Evolutionary conservation across 2,797 vertebrate species (phyloP), one percentile per base, ranked within the genome.

Genomic region (Danio albolineatus): DNA sequence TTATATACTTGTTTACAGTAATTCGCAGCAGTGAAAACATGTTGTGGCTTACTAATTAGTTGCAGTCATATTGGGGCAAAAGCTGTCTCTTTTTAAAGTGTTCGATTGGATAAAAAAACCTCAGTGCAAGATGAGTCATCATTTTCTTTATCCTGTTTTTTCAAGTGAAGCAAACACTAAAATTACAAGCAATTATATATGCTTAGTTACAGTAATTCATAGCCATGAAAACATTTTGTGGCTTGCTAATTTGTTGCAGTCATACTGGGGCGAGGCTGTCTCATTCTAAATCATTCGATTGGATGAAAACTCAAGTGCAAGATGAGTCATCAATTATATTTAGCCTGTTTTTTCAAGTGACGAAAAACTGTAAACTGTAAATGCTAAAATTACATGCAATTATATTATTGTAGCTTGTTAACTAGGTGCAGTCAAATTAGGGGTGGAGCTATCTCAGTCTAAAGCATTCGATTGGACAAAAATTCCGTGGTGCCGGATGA

Each of bases 401-500:
- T n/a, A n/a, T n/a, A n/a, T n/a, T n/a, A n/a, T n/a, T n/a, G 21
- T 10, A 9, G 12, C 19, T 28, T 36, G 64, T 17, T 10, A 10
- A 48, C 66, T 48, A 14, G 19, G 67, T 36, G 8, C 21, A 10
- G 14, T 67, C 49, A 5, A 36, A 36, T 6, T 36, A n/a, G 14
- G 21, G 21, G 21, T 0, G 46, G 46, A 4, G 5, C 3, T 69
- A 49, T 69, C 28, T 51, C 16, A 51, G 69, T 69, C 21, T 51
- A 69, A 14, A 38, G 65, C 46, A 51, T 17, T 38, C 69, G 28
- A 69, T 38, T 69, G 16, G 28, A 69, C 48, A 17, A 69, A 69
- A 51, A n/a, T 28, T 28, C n/a, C 21, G 36, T n/a, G 36, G 65
- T 51, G 46, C 28, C 38, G 14, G 14, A 51, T 38, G 8, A 69